These are phyloP conservation scores for Drosophila mayri DNA, from an alignment of 1,140 invertebrate species.

Conservation along the genomic window DNA sequence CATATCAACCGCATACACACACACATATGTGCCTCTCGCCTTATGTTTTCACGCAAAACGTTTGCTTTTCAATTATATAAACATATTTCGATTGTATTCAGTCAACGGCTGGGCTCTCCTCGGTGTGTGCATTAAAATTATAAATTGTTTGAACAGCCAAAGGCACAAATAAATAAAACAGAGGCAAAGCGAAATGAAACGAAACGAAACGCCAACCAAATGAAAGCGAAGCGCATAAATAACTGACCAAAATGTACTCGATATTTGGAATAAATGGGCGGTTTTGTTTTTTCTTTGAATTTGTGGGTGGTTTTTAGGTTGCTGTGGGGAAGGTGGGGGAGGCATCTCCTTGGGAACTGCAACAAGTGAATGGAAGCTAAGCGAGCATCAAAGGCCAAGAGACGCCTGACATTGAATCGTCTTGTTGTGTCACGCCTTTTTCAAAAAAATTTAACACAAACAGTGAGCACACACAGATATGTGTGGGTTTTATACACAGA, in stretches of 20 bases:
- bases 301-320: constrained; percentile 1
- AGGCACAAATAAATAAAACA: constrained; percentile 63
- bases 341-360: constrained; percentile 47
- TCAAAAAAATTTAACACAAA: constrained; percentile 3
- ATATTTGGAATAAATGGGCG: constrained; percentile 49
- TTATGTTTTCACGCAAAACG: constrained; percentile 69
- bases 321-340: neutral
- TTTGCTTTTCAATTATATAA: constrained; percentile 82
- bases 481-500: neutral
- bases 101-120: constrained; percentile 55
- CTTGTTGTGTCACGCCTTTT: constrained; percentile 63
- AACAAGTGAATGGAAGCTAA: constrained; percentile 80
- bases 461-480: neutral
- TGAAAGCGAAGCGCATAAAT: constrained; percentile 65
- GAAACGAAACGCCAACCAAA: constrained; percentile 29
- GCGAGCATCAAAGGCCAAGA: constrained; percentile 65
- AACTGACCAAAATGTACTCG: constrained; percentile 68
- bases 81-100: constrained; percentile 80
- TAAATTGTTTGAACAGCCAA: constrained; percentile 77
- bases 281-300: constrained; percentile 12
- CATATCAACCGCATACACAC: constrained; percentile 11
- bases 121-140: constrained; percentile 77
- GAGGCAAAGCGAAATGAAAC: constrained; percentile 5
- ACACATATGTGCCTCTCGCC: constrained; percentile 32
- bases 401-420: constrained; percentile 68